A percentile compares a stretch with the other conserved stretches of the same genome.
These are phyloP conservation scores for Pelobates cultripes DNA, from an alignment of 2,797 vertebrate genomes.

Conservation along the genomic window DNA sequence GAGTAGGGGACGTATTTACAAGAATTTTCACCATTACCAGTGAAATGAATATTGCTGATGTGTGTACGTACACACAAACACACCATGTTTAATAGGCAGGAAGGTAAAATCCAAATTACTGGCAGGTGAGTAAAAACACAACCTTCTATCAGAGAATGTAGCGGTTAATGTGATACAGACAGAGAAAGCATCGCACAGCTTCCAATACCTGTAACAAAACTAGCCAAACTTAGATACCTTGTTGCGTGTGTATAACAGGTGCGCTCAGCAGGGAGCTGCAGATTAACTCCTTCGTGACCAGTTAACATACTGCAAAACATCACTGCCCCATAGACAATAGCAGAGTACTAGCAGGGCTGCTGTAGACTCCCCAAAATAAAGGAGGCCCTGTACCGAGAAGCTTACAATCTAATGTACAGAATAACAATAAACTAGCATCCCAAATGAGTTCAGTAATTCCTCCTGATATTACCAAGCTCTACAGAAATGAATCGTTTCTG, in stretches of 20 bases:
- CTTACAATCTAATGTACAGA: constrained; percentile 21
- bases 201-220: neutral
- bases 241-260: constrained; percentile 48
- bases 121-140: too few species aligned
- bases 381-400: constrained; percentile 10
- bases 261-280: neutral
- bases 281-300: neutral
- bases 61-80: too few species aligned
- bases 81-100: too few species aligned
- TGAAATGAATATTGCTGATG: too few species aligned
- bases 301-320: neutral
- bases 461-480: too few species aligned
- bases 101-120: too few species aligned
- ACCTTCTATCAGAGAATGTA: too few species aligned
- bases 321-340: neutral
- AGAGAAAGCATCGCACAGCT: neutral
- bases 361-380: neutral
- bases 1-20: too few species aligned
- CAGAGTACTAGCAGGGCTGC: neutral
- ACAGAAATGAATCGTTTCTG: too few species aligned
- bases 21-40: too few species aligned
- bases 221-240: constrained; percentile 29
- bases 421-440: too few species aligned
- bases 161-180: neutral
- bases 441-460: neutral